These are phyloP conservation scores for Ennomos erosarius DNA, from an alignment of 2,888 invertebrate genomes.

Conservation along the genomic window DNA sequence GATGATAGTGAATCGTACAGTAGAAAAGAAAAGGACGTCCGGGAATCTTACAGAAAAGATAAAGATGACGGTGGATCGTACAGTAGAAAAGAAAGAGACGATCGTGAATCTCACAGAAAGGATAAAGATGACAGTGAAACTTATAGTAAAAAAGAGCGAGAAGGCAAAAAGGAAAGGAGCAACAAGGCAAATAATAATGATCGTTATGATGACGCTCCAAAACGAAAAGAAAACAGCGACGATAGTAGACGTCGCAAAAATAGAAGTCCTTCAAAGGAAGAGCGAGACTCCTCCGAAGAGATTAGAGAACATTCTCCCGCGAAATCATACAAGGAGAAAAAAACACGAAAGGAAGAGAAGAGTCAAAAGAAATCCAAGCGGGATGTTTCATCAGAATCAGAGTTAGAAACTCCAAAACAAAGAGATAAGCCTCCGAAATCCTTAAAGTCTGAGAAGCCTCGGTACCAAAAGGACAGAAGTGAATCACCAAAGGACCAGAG, in stretches of 20 bases:
- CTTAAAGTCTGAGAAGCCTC: constrained; percentile 42
- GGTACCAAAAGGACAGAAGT: constrained; percentile 54
- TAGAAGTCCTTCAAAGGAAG: constrained; percentile 58
- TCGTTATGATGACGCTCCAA: constrained; percentile 53
- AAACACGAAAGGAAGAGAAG: constrained; percentile 58
- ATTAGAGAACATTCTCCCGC: constrained; percentile 57
- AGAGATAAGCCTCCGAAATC: constrained; percentile 52
- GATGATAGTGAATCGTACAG: constrained; percentile 46
- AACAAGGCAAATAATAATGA: constrained; percentile 47
- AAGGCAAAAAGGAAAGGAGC: constrained; percentile 48
- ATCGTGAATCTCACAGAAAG: not conserved
- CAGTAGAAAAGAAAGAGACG: too few relatives aligned
- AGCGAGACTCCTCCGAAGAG: constrained; percentile 60
- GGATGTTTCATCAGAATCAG: constrained; percentile 65
- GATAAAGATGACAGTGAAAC: constrained; percentile 48
- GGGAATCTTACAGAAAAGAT: constrained; percentile 38
- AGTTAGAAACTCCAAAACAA: constrained; percentile 58
- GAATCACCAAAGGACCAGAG: constrained; percentile 51
- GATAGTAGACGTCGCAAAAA: constrained; percentile 52
- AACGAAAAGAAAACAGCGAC: constrained; percentile 29
- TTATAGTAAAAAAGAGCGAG: constrained; percentile 51
- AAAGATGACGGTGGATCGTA: constrained; percentile 46
- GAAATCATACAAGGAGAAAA: constrained; percentile 54
- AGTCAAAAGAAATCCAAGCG: constrained; percentile 57
- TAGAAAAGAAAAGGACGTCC: constrained; percentile 45